Percentiles rank a stretch among this genome's conserved stretches.
phyloP scores from a whole-genome alignment of 2,888 invertebrate species.

The Tipula helvola region DNA sequence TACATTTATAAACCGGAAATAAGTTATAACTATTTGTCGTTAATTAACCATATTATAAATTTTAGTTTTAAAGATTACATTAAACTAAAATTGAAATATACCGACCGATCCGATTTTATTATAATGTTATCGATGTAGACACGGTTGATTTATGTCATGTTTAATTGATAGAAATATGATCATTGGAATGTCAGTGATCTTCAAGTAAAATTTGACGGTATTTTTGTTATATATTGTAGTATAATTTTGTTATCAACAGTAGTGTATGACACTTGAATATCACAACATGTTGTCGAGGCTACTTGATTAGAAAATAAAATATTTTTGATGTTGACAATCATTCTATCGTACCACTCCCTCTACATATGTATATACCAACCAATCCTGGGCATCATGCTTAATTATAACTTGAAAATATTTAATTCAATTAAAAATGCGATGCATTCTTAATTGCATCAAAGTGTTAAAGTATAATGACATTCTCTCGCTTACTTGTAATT shows the following conservation, averaged over 20 bases:
- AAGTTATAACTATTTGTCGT: background rate
- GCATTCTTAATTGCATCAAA: background rate
- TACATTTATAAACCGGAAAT: background rate
- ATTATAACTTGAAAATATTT: background rate
- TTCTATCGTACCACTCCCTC: background rate
- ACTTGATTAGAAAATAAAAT: no score
- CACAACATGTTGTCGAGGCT: background rate
- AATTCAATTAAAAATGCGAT: background rate
- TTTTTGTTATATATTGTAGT: background rate
- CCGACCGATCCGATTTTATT: background rate
- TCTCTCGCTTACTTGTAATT: background rate
- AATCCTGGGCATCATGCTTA: background rate
- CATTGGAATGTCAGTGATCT: background rate
- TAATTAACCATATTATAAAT: background rate
- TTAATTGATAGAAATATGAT: background rate
- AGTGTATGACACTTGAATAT: background rate
- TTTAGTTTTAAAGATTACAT: background rate
- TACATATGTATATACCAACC: background rate
- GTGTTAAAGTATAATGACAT: background rate
- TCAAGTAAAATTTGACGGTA: background rate
- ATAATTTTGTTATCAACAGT: background rate
- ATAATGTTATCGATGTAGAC: background rate
- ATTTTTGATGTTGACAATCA: background rate
- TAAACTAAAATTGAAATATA: background rate
- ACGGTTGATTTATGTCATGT: background rate